These are phyloP conservation scores for Epicauta chinensis DNA, from an alignment of 1,140 invertebrate species.

Conservation along the genomic window DNA sequence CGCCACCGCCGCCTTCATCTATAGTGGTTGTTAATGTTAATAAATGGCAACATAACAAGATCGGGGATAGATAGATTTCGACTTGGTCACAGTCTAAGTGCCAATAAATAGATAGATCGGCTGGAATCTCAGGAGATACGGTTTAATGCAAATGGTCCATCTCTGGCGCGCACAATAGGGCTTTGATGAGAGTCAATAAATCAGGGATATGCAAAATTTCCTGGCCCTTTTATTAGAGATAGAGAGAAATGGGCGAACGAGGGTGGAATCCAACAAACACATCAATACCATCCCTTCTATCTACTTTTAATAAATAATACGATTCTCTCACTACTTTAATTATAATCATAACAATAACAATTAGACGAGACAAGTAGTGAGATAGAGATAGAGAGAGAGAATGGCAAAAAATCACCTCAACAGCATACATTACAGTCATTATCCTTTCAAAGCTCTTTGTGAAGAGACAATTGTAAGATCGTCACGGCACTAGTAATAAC, in stretches of 20 bases:
- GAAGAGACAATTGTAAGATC: constrained; percentile 20
- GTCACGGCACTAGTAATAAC: constrained; percentile 10
- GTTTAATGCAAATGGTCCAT: constrained; percentile 36
- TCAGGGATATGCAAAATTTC: constrained; percentile 35
- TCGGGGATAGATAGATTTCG: background rate
- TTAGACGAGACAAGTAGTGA: no score
- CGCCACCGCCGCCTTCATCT: no score
- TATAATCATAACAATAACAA: no score
- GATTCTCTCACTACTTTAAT: no score
- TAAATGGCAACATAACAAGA: no score
- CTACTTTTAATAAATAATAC: no score
- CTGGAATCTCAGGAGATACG: constrained; percentile 28
- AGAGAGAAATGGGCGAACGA: no score
- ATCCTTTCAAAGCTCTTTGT: constrained; percentile 16
- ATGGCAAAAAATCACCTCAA: background rate
- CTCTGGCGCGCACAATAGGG: constrained; percentile 34
- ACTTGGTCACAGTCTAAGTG: constrained; percentile 24
- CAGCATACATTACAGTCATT: constrained; percentile 23
- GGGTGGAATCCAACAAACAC: constrained; percentile 28
- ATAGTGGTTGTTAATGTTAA: no score
- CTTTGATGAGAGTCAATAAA: constrained; percentile 39
- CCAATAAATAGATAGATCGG: constrained; percentile 17
- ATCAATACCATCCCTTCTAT: constrained; percentile 13
- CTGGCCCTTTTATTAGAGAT: constrained; percentile 30
- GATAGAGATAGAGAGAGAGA: no score